Base-by-base conservation (phyloP, 2,888 invertebrate genomes). In the Acanthoscelides obtectus region DNA sequence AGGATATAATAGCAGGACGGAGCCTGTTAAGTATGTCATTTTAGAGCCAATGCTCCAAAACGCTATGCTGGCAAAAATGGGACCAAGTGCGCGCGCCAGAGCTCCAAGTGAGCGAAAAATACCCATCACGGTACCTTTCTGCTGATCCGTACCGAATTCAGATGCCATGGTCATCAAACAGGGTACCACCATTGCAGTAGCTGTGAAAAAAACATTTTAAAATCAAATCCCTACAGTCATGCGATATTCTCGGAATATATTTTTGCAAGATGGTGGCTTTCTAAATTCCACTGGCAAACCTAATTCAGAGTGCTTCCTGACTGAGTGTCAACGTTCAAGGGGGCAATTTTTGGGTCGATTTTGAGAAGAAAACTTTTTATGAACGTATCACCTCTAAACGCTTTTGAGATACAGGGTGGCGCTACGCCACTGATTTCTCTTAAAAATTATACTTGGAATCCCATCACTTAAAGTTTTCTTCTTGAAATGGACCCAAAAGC, bases 111-210 rank as follows among this genome's bases (percentile, higher is more conserved):
- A 98, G 73, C 99, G 89, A 82, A 98, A 95, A 76, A 96, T 94
- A 17, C 99, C 99, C 82, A 98, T 91, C 75, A 96, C 94, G 0
- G 93, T 93, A 25, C 99, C 99, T 82, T 98, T 97, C 81, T 97
- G 94, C 81, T 92, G 92, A 73, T 87, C 89, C 64, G 91, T 91
- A 5, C 94, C 94, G 83, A 93, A 92, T 75, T 91, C 90, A 1
- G 98, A 96, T n/a, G 95, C 95, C 84, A 97, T 87, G 2, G 98
- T 94, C 80, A 96, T 98, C 87, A 99, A 90, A 81, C 96, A 97
- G 17, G 99, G 97, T 22, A 99, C 98, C 27, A 98, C 97, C 84
- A 97, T 91, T n/a, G 95, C 93, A 12, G 94, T 95, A 20, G 94
- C 94, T 94, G 79, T 45, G 85, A 84, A 21, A 66, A 3, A 20